These are phyloP conservation scores for Stercorarius parasiticus DNA, from an alignment of 2,113 vertebrate genomes.

Conservation along the genomic window DNA sequence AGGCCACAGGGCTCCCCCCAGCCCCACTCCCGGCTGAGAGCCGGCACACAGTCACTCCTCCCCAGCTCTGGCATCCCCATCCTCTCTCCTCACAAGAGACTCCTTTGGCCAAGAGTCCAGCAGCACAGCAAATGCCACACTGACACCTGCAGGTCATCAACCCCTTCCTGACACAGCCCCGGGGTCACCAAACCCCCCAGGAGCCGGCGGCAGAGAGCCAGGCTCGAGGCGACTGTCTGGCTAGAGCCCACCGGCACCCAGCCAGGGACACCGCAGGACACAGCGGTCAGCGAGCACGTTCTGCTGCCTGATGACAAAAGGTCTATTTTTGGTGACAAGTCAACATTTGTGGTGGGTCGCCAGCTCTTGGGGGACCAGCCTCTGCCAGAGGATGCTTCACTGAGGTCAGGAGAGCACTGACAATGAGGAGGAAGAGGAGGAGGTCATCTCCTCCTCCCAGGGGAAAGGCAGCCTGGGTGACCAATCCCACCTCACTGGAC, in stretches of 20 bases:
- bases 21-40: neutral
- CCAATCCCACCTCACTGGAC: neutral
- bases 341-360: neutral
- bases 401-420: neutral
- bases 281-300: neutral
- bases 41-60: rapidly evolving
- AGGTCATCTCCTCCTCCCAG: neutral
- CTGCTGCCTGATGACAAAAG: slow-evolving; percentile 19
- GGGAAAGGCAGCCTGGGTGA: neutral
- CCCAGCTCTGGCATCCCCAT: neutral
- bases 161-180: neutral
- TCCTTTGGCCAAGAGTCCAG: neutral
- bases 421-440: neutral
- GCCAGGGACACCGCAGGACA: rapidly evolving
- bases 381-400: neutral
- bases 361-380: neutral
- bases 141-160: neutral
- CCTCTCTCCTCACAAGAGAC: neutral
- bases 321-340: slow-evolving; percentile 9
- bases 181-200: neutral
- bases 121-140: neutral
- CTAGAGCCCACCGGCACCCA: rapidly evolving
- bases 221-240: neutral
- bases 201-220: rapidly evolving
- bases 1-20: neutral